Base-by-base conservation (phyloP, 2,888 invertebrate genomes). In the Nasonovia ribisnigri region DNA sequence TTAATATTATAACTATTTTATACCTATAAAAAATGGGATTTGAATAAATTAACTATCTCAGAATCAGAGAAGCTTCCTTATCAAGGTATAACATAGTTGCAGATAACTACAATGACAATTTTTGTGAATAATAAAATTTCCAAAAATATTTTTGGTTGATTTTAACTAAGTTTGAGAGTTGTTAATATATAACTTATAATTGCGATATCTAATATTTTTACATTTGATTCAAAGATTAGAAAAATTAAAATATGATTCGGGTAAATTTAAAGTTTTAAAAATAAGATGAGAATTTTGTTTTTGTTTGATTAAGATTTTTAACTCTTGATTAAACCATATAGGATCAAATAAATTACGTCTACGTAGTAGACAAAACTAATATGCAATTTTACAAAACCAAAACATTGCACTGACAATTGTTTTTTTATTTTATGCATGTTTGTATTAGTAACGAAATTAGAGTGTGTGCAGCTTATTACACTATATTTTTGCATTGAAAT, bases 121-220 rank as follows among this genome's bases (percentile, higher is more conserved):
- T 67, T 67, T 67, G 67, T 67, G 67, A 67, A 13, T 86, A 43
- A 86, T 86, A 46, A n/a, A 43, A 86, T 42, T 86, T 86, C 42
- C 86, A 86, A 86, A 86, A 86, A 86, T 86, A 43, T 86, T 43
- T 86, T 42, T 24, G 86, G 42, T 86, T 86, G 4, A 43, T 86
- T 86, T 86, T 86, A 86, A 86, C 6, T 86, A 43, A 86, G 54
- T 54, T 54, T 54, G 24, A 54, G 54, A 24, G 54, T 54, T 54
- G 24, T 54, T 54, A 48, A 24, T 54, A 54, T 54, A 54, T 24
- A 54, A 10, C 0, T 46, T 46, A 46, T 46, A 46, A 46, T 46
- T 8, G 8, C 46, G 46, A 5, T 46, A 46, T 46, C 46, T 46
- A 8, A 46, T 46, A 46, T 46, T 46, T 46, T 46, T 46, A 46